Base-by-base conservation (phyloP, 2,888 invertebrate species). In the Calephelis perditalis region DNA sequence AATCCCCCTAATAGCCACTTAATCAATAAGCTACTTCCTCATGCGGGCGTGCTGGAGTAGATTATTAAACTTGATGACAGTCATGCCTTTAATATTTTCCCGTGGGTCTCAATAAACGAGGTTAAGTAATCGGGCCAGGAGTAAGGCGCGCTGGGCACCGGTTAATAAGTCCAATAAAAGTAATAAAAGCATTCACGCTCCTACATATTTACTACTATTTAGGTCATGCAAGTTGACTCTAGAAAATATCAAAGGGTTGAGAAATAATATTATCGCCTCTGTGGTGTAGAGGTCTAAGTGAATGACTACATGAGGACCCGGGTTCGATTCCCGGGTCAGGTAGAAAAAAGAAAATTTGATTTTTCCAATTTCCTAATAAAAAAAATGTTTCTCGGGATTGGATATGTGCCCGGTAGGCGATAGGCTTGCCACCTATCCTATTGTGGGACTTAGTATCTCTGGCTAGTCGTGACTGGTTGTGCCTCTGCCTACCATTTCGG, bases 21-120 rank as follows among this genome's bases (percentile, higher is more conserved):
- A 78, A 84, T 82, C 84, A 86, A 87, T 84, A 81, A 83, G 77
- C 75, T 70, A 79, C 86, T 86, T 89, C 89, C 88, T 85, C 73
- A 86, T 89, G 86, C 89, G 89, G 89, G 89, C 75, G 73, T 69
- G 73, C 77, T 81, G 75, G 75, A 73, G 79, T 80, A 78, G 74
- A 77, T 83, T 82, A 84, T 81, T 79, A 81, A 71, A 78, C 75
- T 76, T 81, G 85, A 84, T 81, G 87, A 87, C 86, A 83, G 83
- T 78, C 78, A 81, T 79, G 77, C 81, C 75, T 80, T 74, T 75
- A 73, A 79, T 77, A 75, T 81, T 80, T 86, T 88, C 85, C 84
- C 86, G 83, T 86, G 84, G 79, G 82, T 81, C 72, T 81, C 77
- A 76, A 79, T 79, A 73, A 72, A 67, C 67, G 79, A 81, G 88